Evolutionary conservation across 2,797 vertebrate genomes (phyloP).

Genomic region (Acanthiza pusilla): DNA sequence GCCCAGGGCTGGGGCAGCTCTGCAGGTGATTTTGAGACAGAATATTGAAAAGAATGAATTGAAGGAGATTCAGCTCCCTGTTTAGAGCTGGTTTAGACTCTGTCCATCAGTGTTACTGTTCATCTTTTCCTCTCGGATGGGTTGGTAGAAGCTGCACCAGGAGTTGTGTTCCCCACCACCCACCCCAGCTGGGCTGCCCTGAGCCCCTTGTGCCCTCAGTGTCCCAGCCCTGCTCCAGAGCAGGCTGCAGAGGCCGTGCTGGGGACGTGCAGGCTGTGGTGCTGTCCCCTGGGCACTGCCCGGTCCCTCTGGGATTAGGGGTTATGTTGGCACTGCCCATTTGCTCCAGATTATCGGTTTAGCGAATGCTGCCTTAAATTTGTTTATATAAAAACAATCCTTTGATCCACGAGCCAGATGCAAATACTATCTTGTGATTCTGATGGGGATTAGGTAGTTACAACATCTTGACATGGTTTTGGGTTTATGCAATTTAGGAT

Average conservation of each 20-base stretch:
- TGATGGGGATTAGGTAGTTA: slow-evolving; percentile 34
- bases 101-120: fast-evolving
- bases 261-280: background rate
- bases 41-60: background rate
- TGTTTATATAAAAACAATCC: slow-evolving; percentile 66
- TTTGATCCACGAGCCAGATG: slow-evolving; percentile 57
- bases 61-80: background rate
- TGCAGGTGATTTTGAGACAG: background rate
- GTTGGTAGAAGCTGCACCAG: fast-evolving
- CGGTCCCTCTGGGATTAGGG: background rate
- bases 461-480: slow-evolving; percentile 43
- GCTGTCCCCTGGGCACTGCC: fast-evolving
- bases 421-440: slow-evolving; percentile 55
- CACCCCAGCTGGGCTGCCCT: background rate
- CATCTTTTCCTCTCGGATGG: fast-evolving
- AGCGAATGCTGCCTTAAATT: background rate
- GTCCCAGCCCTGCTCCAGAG: fast-evolving
- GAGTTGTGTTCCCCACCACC: fast-evolving
- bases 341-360: slow-evolving; percentile 41
- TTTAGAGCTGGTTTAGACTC: background rate
- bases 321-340: background rate
- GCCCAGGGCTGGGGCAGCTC: background rate
- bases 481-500: background rate
- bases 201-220: fast-evolving
- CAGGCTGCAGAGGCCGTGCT: background rate